These are phyloP conservation scores for Lethrus apterus DNA, from an alignment of 1,140 invertebrate genomes.

Conservation along the genomic window DNA sequence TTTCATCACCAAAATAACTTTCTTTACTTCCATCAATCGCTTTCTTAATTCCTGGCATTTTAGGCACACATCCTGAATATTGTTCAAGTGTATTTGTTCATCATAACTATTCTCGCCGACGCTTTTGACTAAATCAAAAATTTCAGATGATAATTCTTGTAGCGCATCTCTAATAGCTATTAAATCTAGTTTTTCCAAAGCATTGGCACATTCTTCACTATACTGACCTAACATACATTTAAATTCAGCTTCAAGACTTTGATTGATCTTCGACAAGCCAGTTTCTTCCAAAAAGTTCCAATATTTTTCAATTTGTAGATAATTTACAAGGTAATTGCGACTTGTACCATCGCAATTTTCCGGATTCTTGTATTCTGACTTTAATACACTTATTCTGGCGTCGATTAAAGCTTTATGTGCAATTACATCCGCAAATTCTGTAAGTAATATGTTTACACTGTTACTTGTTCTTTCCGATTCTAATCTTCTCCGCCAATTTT, in stretches of 20 bases:
- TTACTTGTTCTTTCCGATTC: constrained; percentile 44
- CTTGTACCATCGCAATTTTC: constrained; percentile 9
- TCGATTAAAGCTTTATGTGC: constrained; percentile 71
- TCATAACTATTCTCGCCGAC: not conserved
- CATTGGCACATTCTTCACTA: constrained; percentile 26
- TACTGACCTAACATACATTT: constrained; percentile 32
- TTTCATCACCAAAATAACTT: constrained; percentile 11
- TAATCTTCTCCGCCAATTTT: constrained; percentile 38
- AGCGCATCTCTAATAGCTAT: constrained; percentile 3
- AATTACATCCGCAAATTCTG: constrained; percentile 64
- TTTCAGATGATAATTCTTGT: constrained; percentile 7
- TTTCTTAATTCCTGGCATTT: constrained; percentile 41
- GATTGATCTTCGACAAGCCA: constrained; percentile 28
- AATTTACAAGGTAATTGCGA: constrained; percentile 10
- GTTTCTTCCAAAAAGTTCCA: constrained; percentile 27
- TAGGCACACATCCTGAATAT: constrained; percentile 42
- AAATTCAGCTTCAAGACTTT: constrained; percentile 37
- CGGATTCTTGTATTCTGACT: constrained; percentile 37
- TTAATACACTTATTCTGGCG: constrained; percentile 56
- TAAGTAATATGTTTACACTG: constrained; percentile 49
- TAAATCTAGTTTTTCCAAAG: constrained; percentile 8
- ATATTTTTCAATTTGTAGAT: constrained; percentile 25
- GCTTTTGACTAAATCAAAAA: constrained; percentile 5
- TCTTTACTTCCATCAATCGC: constrained; percentile 24
- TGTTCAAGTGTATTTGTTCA: constrained; percentile 15